These are phyloP conservation scores for Anarrhichthys ocellatus DNA, from an alignment of 2,113 vertebrate genomes.

Conservation along the genomic window DNA sequence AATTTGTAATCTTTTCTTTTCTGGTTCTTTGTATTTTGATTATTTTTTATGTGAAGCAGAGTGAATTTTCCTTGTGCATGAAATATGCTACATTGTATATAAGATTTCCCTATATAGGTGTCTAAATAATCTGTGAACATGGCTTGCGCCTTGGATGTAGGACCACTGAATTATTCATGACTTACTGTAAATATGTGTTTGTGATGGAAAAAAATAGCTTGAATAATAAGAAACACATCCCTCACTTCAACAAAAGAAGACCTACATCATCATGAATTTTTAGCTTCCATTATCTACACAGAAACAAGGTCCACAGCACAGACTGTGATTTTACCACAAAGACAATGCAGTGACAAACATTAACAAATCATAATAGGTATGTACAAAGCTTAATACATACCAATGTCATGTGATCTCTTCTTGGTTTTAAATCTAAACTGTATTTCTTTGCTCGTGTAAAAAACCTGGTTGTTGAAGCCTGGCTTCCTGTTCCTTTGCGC, in stretches of 20 bases:
- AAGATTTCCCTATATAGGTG: not conserved
- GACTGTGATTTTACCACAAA: not conserved
- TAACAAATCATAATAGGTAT: not conserved
- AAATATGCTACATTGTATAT: not conserved
- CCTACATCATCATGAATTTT: not conserved
- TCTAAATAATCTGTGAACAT: slow-evolving; percentile 5
- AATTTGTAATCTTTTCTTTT: slow-evolving; percentile 14
- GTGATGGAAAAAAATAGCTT: not conserved
- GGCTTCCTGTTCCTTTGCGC: not conserved
- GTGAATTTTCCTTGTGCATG: not conserved
- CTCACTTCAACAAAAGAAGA: not conserved
- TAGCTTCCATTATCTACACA: not conserved
- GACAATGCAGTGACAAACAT: slow-evolving; percentile 14
- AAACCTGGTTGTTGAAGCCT: slow-evolving; percentile 13
- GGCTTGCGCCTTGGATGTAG: not conserved
- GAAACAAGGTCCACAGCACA: not conserved
- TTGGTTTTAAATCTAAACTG: slow-evolving; percentile 18
- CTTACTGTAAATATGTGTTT: slow-evolving; percentile 13
- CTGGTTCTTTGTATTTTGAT: not conserved
- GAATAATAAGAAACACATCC: not conserved
- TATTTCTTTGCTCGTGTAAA: slow-evolving; percentile 3
- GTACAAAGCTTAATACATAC: not conserved
- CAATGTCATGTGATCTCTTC: not conserved
- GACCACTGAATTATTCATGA: slow-evolving; percentile 13
- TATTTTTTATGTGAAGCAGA: not conserved